Base-by-base conservation (phyloP, 1,140 invertebrate genomes). In the Pygmarrhopalites habei region DNA sequence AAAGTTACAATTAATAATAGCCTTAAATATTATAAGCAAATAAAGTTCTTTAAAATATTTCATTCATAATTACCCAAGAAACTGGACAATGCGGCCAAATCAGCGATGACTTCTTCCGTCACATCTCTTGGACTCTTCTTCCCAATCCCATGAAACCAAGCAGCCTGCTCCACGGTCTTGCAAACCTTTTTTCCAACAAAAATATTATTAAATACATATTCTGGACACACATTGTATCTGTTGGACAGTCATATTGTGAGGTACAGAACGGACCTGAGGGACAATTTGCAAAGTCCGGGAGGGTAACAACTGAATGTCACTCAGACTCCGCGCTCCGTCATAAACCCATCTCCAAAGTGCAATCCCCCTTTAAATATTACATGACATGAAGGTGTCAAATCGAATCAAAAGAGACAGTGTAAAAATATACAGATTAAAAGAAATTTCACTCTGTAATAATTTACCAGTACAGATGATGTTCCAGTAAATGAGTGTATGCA, bases 401-500 rank as follows among this genome's bases (percentile, higher is more conserved):
- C n/a, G n/a, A n/a, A n/a, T n/a, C n/a, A n/a, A n/a, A n/a, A n/a
- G n/a, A n/a, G n/a, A n/a, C n/a, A n/a, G n/a, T n/a, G n/a, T n/a
- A n/a, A n/a, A n/a, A n/a, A n/a, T n/a, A n/a, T n/a, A n/a, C n/a
- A n/a, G n/a, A n/a, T n/a, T n/a, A n/a, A n/a, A n/a, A n/a, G n/a
- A n/a, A n/a, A n/a, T n/a, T n/a, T n/a, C n/a, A n/a, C n/a, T n/a
- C n/a, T n/a, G n/a, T n/a, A n/a, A n/a, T n/a, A n/a, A n/a, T n/a
- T n/a, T 39, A 67, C 65, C 67, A 69, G 60, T 65, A 69, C 2
- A 69, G 35, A 51, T 69, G 67, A 56, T 69, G 59, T 21, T 69
- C 60, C 28, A 69, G 39, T 1, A 64, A 46, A 28, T 65, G 59
- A 26, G 43, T 49, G 32, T 46, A 59, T 0, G 67, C 64, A 32